Evolutionary conservation across 2,797 vertebrate genomes (phyloP), one percentile per base, ranked within the genome.

Genomic region (Lagocephalus sceleratus): DNA sequence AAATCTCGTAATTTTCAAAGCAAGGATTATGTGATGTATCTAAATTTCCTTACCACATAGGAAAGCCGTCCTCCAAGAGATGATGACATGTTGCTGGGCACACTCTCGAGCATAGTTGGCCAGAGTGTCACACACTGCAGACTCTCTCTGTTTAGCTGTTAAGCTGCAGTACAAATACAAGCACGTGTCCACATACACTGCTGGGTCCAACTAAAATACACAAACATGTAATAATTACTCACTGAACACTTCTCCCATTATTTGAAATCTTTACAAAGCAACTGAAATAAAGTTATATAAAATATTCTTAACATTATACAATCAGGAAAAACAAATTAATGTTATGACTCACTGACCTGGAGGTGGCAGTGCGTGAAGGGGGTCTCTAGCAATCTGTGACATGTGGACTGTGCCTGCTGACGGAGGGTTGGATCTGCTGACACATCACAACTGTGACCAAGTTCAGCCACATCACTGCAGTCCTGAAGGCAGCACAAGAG

Each of bases 31-130:
- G 32, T n/a, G 19, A 8, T 3, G 9, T 42, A 2, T 42, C 40
- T 16, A 6, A 45, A 19, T 62, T 40, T 47, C 3, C 53, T 46
- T 84, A 95, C 95, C 93, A 17, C 95, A 98, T 26, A 94, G 85
- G 2, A 73, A 76, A 0, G 74, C 67, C 6, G 48, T 85, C 46
- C 95, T 91, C 95, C 96, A 98, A 58, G 12, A 47, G 11, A 94
- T 1, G 8, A 85, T 26, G 58, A 89, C 14, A 1, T 82, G 89
- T 14, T 74, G 85, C 41, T 89, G 90, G 40, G 92, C 92, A 39
- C 96, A 97, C 53, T 93, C 93, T 5, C 91, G 90, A 29, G 88
- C 85, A 0, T 95, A 96, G 74, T 78, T 89, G 46, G 94, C 90
- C n/a, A 96, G 75, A 0, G 93, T 95, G 78, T 92, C 85, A 0